Evolutionary conservation across 2,888 invertebrate species (phyloP).

Genomic region (Plemyria rubiginata): DNA sequence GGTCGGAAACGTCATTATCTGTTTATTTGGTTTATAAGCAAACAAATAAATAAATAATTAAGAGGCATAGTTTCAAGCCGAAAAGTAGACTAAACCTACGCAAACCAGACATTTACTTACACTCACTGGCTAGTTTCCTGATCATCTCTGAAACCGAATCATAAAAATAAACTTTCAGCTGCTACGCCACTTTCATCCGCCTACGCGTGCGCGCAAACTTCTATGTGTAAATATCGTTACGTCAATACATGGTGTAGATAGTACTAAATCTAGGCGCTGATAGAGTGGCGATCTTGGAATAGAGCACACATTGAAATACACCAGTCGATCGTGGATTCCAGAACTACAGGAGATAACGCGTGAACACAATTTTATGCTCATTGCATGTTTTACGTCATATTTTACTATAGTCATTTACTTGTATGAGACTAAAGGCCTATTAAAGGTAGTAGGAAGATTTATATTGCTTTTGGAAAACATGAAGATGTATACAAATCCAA

Average conservation of each 20-base stretch:
- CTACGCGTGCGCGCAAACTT: constrained; percentile 17
- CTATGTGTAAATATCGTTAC: constrained; percentile 48
- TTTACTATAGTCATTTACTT: too few relatives aligned
- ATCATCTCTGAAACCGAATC: constrained; percentile 11
- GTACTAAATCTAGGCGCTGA: constrained; percentile 31
- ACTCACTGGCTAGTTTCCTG: constrained; percentile 9
- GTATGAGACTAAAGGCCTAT: too few relatives aligned
- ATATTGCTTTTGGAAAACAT: too few relatives aligned
- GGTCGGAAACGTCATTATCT: too few relatives aligned
- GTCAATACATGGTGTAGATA: constrained; percentile 49
- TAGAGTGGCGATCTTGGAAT: constrained; percentile 36
- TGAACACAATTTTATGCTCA: neutral
- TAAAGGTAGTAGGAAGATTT: too few relatives aligned
- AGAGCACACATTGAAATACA: constrained; percentile 13
- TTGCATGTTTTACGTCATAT: too few relatives aligned
- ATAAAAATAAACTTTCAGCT: constrained; percentile 24
- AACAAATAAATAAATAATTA: too few relatives aligned
- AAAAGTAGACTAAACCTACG: neutral
- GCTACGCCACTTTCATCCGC: constrained; percentile 21
- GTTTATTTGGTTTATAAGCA: too few relatives aligned
- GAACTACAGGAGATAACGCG: neutral
- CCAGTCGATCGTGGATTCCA: neutral
- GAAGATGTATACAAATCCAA: too few relatives aligned
- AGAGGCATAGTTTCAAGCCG: neutral
- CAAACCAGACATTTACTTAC: constrained; percentile 1